Percentiles rank a stretch among this genome's conserved stretches.
Evolutionary conservation across 2,797 vertebrate genomes (phyloP).

Genomic region (Atherinosoma microstoma): DNA sequence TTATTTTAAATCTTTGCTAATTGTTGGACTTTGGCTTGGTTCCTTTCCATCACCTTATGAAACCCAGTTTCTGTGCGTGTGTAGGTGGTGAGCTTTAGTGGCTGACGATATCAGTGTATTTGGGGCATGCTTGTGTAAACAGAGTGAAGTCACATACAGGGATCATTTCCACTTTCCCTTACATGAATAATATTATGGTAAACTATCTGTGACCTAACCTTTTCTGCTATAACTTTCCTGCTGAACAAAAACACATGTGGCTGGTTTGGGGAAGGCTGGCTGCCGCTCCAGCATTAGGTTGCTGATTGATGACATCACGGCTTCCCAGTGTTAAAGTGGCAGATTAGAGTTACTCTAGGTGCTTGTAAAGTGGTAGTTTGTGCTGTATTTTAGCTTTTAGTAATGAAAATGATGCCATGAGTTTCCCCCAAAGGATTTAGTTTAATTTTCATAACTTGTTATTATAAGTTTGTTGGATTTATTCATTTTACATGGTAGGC

Average conservation of each 20-base stretch:
- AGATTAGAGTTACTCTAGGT: conserved; percentile 50
- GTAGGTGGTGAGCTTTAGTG: conserved; percentile 59
- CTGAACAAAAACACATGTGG: conserved; percentile 80
- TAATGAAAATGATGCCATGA: conserved; percentile 50
- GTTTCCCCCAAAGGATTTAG: conserved; percentile 13
- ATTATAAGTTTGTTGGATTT: conserved; percentile 43
- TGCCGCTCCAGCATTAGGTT: conserved; percentile 32
- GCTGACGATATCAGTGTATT: conserved; percentile 71
- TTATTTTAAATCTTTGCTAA: conserved; percentile 82
- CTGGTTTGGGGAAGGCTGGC: conserved; percentile 49
- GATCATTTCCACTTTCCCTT: conserved; percentile 77
- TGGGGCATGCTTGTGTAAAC: conserved; percentile 77
- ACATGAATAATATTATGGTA: conserved; percentile 82
- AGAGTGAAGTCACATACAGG: conserved; percentile 77
- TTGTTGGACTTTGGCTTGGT: conserved; percentile 74
- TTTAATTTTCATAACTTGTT: conserved; percentile 46
- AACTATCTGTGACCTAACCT: conserved; percentile 80
- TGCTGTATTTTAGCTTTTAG: conserved; percentile 48
- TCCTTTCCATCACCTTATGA: conserved; percentile 78
- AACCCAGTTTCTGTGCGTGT: conserved; percentile 58
- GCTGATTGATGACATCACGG: conserved; percentile 72
- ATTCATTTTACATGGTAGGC: conserved; percentile 29
- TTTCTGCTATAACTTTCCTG: conserved; percentile 74
- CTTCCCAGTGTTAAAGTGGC: conserved; percentile 63
- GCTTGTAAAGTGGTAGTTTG: conserved; percentile 54